Evolutionary conservation across 2,113 vertebrate species (phyloP).

Genomic region (Ictalurus punctatus): DNA sequence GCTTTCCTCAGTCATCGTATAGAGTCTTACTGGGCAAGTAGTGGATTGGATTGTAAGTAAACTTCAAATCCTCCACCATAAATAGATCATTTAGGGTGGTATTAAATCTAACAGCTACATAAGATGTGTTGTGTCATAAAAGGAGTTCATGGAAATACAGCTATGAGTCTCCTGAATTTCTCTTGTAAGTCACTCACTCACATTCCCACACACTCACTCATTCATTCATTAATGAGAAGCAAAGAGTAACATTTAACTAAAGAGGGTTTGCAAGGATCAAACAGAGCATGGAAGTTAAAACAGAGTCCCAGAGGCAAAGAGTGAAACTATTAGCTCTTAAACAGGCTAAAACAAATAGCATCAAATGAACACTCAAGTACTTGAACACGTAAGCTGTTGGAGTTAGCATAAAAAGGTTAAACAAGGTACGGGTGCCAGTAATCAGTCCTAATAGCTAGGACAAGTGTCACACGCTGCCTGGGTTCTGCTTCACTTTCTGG

Average conservation of each 20-base stretch:
- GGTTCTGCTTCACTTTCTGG: background rate
- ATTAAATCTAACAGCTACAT: conserved; percentile 12
- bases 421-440: background rate
- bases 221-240: background rate
- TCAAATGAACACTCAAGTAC: background rate
- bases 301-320: background rate
- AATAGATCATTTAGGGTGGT: background rate
- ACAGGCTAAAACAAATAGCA: background rate
- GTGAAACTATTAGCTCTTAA: background rate
- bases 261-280: no score
- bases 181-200: background rate
- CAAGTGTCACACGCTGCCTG: background rate
- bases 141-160: background rate
- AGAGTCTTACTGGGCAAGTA: conserved; percentile 11
- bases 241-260: background rate
- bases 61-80: background rate
- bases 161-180: background rate
- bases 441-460: background rate
- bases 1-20: conserved; percentile 24
- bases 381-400: background rate
- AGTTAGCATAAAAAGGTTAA: background rate
- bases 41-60: background rate
- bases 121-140: conserved; percentile 13
- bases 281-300: background rate
- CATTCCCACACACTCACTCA: background rate